phyloP scores from a whole-genome alignment of 2,113 vertebrate species.

The Nanorana parkeri region DNA sequence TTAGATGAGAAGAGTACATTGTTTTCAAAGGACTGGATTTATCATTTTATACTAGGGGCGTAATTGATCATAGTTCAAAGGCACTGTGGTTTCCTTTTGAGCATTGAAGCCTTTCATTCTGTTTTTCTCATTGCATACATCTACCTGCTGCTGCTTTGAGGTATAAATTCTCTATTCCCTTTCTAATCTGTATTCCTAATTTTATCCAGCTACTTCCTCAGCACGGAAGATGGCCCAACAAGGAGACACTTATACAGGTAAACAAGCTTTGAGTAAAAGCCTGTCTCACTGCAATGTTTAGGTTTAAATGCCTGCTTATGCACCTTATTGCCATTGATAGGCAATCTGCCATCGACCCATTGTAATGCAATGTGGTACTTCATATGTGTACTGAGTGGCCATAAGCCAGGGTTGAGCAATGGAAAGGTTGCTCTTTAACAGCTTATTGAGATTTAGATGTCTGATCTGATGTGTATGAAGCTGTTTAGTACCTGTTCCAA shows the following conservation, averaged over 20 bases:
- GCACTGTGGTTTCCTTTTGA: not conserved
- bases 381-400: not conserved
- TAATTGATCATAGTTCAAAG: slow-evolving; percentile 21
- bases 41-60: not conserved
- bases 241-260: slow-evolving; percentile 94
- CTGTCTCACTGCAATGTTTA: not conserved
- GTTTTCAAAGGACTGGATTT: not conserved
- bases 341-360: not conserved
- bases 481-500: not conserved
- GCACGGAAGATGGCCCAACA: slow-evolving; percentile 89
- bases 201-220: slow-evolving; percentile 87
- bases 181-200: slow-evolving; percentile 41
- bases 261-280: not conserved
- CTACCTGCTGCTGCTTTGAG: not conserved
- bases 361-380: not conserved
- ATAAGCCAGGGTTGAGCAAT: not conserved
- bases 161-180: not conserved
- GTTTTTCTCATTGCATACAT: not conserved
- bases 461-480: not conserved
- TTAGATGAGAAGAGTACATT: slow-evolving; percentile 22
- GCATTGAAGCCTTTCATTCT: slow-evolving; percentile 7
- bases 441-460: not conserved
- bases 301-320: not conserved
- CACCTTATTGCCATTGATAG: not conserved
- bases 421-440: not conserved